Percentiles rank a stretch among this genome's conserved stretches.
Evolutionary conservation across 2,113 vertebrate genomes (phyloP).

Genomic region (Neotoma lepida): DNA sequence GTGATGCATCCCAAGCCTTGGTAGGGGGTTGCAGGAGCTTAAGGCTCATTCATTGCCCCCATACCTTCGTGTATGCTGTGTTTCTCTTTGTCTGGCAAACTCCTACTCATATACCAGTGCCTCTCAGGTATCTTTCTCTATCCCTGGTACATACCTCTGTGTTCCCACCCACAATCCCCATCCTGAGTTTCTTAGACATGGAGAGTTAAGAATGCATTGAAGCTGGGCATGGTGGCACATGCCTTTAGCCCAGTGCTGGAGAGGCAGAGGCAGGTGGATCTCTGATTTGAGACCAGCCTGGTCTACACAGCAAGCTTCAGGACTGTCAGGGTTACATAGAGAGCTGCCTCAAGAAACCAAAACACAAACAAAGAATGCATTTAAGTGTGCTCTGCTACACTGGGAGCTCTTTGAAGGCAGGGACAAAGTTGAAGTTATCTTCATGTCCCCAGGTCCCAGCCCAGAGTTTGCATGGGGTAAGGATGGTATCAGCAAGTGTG

Average conservation of each 20-base stretch:
- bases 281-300: background rate
- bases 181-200: background rate
- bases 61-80: background rate
- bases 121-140: background rate
- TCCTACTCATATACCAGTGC: conserved; percentile 22
- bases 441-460: background rate
- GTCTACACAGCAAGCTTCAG: background rate
- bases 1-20: background rate
- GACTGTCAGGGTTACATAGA: background rate
- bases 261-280: background rate
- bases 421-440: conserved; percentile 19
- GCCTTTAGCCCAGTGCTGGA: background rate
- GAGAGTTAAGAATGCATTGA: background rate
- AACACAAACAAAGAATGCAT: background rate
- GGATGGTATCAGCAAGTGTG: background rate
- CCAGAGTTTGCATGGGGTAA: background rate
- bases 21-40: background rate
- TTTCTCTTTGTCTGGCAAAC: conserved; percentile 6
- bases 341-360: background rate
- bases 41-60: background rate
- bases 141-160: background rate
- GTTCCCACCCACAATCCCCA: background rate
- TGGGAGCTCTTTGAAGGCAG: conserved; percentile 35
- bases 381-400: background rate
- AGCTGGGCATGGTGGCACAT: background rate